Conservation (phyloP, 2,113 vertebrate species). For the Circaetus cinerascens region DNA sequence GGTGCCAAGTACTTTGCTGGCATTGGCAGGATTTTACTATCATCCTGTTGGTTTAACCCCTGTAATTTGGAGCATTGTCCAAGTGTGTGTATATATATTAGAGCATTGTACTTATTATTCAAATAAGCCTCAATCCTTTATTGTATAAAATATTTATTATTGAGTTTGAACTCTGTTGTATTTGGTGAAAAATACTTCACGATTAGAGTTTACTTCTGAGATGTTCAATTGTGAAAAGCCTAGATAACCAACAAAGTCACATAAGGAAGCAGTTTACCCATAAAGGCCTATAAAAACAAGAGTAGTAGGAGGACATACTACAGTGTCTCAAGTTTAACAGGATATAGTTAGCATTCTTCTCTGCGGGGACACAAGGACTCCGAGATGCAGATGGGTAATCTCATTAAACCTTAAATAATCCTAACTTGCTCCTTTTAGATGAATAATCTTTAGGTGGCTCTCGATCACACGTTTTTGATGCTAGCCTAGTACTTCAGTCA, state of each 20-base stretch:
- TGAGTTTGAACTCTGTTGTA: not conserved
- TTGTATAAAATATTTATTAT: not conserved
- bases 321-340: not conserved
- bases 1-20: not conserved
- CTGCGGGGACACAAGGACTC: not conserved
- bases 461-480: not conserved
- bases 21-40: not conserved
- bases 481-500: not conserved
- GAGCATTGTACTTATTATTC: not conserved
- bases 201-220: not conserved
- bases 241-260: not conserved
- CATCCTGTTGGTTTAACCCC: not conserved
- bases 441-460: not conserved
- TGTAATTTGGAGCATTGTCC: not conserved
- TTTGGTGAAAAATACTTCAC: not conserved
- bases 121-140: not conserved
- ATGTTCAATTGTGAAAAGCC: not conserved
- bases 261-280: not conserved
- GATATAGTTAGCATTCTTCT: not conserved
- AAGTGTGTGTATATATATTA: rapidly evolving
- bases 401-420: not conserved
- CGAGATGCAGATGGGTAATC: not conserved
- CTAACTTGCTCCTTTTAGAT: not conserved
- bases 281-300: not conserved
- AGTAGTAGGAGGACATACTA: not conserved